Base-by-base conservation (phyloP, 2,888 invertebrate species). In the Callinectes sapidus region DNA sequence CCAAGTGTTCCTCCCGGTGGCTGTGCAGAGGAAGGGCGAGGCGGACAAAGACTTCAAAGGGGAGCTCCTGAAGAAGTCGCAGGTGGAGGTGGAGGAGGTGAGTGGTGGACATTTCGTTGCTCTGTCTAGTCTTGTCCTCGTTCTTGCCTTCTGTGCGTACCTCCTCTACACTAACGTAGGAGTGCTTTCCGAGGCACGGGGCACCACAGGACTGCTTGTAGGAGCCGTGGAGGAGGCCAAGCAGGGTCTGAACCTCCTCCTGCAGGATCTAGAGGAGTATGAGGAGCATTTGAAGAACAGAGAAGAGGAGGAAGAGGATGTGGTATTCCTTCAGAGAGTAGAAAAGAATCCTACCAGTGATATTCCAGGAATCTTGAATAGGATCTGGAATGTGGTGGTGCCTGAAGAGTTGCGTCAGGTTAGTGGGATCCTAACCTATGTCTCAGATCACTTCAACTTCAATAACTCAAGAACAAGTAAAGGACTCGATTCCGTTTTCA, bases 191-290 rank as follows among this genome's bases (percentile, higher is more conserved):
- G 71, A 89, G 61, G 28, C 85, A 3, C 87, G 87, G 54, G 85
- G 42, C 32, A 88, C 66, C 14, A 48, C 61, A 13, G 88, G 88
- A 61, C 85, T 88, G 8, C 48, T 92, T 5, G 81, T 77, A 39
- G 39, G 23, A 23, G 90, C 90, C 5, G 92, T 92, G 55, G 90
- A 90, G 10, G 90, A 92, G 39, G 92, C 92, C 6, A 90, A 61
- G 61, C 77, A 87, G 14, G 92, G 92, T 10, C 87, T 92, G 14
- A 55, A 90, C 32, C 55, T 92, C 32, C 87, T 92, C 71, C 55
- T 90, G 42, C 81, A 90, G 32, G 92, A 90, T 8, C 85, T 92
- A 39, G 92, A 92, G 28, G 92, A 92, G 89, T 92, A 90, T 39
- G 92, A 92, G 39, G 85, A 88, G 8, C 61, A 90, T n/a, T 23